phyloP scores from a whole-genome alignment of 2,113 vertebrate genomes.

The Gallinago undulata region DNA sequence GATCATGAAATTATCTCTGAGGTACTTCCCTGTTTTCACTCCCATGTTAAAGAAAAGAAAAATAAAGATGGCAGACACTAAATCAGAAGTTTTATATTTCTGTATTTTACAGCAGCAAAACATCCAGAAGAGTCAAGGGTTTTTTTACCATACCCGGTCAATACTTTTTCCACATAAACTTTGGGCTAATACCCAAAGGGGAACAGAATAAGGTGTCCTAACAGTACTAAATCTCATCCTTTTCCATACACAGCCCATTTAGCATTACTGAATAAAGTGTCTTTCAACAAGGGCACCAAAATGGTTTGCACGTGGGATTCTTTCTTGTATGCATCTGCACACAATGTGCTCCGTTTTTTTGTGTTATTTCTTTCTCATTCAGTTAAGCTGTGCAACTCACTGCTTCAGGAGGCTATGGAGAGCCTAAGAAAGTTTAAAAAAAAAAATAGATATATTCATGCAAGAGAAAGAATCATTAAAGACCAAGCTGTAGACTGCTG shows the following conservation, averaged over 20 bases:
- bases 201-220: background rate
- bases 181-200: background rate
- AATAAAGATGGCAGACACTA: background rate
- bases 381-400: background rate
- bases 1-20: background rate
- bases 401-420: background rate
- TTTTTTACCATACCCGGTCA: background rate
- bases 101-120: background rate
- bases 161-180: background rate
- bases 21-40: background rate
- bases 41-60: background rate
- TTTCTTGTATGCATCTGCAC: background rate
- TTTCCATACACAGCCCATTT: background rate
- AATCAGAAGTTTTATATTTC: background rate
- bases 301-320: background rate
- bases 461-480: background rate
- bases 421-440: background rate
- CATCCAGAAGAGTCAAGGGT: background rate
- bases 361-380: background rate
- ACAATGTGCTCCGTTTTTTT: background rate
- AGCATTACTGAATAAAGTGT: background rate
- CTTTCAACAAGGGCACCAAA: background rate
- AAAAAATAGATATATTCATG: background rate
- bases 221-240: background rate
- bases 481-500: background rate